Conservation (phyloP, 2,113 vertebrate species). For the Oxyruncus cristatus region DNA sequence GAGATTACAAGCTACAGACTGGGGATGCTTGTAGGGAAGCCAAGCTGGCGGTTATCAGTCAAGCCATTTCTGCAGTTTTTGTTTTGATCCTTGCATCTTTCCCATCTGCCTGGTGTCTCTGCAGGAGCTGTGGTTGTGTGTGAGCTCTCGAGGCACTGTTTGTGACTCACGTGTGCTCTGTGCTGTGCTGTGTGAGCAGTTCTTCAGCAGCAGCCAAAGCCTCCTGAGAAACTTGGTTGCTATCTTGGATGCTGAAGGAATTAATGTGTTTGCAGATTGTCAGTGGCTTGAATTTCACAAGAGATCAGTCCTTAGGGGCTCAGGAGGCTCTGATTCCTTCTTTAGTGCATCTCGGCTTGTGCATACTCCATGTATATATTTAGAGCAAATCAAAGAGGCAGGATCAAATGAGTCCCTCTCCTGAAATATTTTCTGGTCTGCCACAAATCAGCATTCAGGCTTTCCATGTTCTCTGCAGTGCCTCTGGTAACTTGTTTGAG, state of each 20-base stretch:
- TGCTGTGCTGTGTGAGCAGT: not conserved
- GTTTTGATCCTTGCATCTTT: not conserved
- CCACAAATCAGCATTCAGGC: not conserved
- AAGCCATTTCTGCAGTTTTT: not conserved
- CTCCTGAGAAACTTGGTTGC: not conserved
- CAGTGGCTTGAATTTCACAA: slow-evolving; percentile 7
- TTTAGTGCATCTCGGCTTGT: not conserved
- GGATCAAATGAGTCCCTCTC: slow-evolving; percentile 5
- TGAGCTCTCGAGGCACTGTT: not conserved
- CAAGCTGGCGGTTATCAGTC: not conserved
- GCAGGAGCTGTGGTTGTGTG: not conserved
- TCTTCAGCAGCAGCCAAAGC: not conserved
- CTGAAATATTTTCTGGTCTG: not conserved
- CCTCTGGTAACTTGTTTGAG: slow-evolving; percentile 14
- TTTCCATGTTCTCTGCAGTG: not conserved
- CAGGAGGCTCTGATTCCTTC: slow-evolving; percentile 7
- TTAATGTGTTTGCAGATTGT: slow-evolving; percentile 18
- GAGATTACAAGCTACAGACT: not conserved
- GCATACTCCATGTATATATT: not conserved
- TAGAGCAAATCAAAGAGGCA: not conserved
- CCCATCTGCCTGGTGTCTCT: not conserved
- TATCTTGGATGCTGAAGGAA: not conserved
- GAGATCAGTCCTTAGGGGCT: not conserved
- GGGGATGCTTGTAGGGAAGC: not conserved
- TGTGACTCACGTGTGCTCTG: not conserved